Conservation (phyloP, 92 coral and sea anemone genomes). For the Montipora capitata region DNA sequence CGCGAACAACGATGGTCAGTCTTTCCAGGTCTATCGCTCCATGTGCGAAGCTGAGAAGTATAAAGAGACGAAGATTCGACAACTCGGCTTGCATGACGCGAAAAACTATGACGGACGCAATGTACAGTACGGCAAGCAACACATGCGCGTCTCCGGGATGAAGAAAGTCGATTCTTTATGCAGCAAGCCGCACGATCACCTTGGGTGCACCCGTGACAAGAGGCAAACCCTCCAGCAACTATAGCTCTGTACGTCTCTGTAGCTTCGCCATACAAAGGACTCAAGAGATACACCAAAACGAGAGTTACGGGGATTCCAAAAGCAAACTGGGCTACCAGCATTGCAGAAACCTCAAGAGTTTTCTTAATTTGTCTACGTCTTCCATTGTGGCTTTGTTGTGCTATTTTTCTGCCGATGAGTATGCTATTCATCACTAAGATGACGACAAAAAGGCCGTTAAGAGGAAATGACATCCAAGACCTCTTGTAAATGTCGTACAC, state of each 20-base stretch:
- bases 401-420: slow-evolving; percentile 53
- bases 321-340: slow-evolving; percentile 55
- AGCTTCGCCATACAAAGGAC: slow-evolving; percentile 10
- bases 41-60: slow-evolving; percentile 71
- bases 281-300: background rate
- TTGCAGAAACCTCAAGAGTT: slow-evolving; percentile 25
- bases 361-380: background rate
- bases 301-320: slow-evolving; percentile 41
- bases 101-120: slow-evolving; percentile 52
- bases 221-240: slow-evolving; percentile 31
- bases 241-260: slow-evolving; percentile 5
- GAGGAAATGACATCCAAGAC: slow-evolving; percentile 64
- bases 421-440: slow-evolving; percentile 51
- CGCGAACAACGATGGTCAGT: slow-evolving; percentile 72
- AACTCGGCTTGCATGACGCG: slow-evolving; percentile 87
- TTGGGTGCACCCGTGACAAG: slow-evolving; percentile 62
- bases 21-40: slow-evolving; percentile 72
- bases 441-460: slow-evolving; percentile 61
- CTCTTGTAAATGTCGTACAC: slow-evolving; percentile 63
- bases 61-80: slow-evolving; percentile 44
- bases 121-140: slow-evolving; percentile 43
- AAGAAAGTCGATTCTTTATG: slow-evolving; percentile 57
- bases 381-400: background rate
- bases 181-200: slow-evolving; percentile 60
- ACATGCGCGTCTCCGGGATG: slow-evolving; percentile 70